Evolutionary conservation across 2,113 vertebrate species (phyloP).

Genomic region (Pseudorasbora parva): DNA sequence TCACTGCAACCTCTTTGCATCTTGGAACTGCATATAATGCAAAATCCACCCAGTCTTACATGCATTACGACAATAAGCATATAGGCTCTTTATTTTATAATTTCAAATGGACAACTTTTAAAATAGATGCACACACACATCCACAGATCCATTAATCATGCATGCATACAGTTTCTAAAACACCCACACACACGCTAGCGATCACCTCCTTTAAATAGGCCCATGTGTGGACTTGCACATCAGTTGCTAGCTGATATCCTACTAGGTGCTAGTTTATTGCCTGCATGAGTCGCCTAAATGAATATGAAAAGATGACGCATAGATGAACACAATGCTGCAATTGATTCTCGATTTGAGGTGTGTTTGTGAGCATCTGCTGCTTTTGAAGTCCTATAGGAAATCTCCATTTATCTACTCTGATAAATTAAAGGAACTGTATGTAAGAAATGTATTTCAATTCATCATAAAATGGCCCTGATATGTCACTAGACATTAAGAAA

Average conservation of each 20-base stretch:
- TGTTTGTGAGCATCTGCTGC: neutral
- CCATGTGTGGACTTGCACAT: neutral
- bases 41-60: neutral
- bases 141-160: constrained; percentile 7
- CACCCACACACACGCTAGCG: constrained; percentile 23
- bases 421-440: no score
- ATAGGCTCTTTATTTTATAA: neutral
- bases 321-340: neutral
- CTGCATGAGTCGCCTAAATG: neutral
- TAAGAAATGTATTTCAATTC: no score
- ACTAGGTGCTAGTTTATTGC: neutral
- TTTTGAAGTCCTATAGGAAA: constrained; percentile 5
- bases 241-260: neutral
- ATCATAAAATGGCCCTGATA: no score
- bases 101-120: neutral
- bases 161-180: constrained; percentile 9
- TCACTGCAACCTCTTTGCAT: neutral
- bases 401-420: neutral
- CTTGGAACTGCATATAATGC: neutral
- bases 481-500: no score
- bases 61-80: neutral
- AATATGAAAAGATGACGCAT: neutral
- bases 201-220: constrained; percentile 27
- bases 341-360: neutral
- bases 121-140: neutral